Base-by-base conservation (phyloP, 2,888 invertebrate genomes). In the Mycalesis mineus region DNA sequence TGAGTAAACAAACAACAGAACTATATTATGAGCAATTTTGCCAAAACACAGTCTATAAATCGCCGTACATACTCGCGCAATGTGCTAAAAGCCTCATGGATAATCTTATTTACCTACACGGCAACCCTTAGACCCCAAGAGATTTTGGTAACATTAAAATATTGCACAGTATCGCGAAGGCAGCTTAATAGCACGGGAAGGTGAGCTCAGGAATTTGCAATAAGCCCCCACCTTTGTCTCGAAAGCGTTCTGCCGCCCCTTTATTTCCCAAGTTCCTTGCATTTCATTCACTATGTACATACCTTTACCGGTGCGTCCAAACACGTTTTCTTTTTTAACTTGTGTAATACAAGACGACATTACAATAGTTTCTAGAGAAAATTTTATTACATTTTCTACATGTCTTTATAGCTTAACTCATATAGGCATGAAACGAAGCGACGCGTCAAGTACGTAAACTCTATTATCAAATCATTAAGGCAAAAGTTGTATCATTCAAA, bases 191-290 rank as follows among this genome's bases (percentile, higher is more conserved):
- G 80, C 76, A 68, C 71, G 73, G 74, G 71, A 77, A 85, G 81
- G 84, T 84, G 83, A 81, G 75, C 78, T 73, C 61, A 69, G 83
- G 88, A 88, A 87, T 88, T 83, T 79, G 84, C 87, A 88, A 88
- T 88, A 88, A 87, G 80, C 82, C 73, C 72, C 72, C 72, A 81
- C 83, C 84, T 84, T 83, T 83, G 82, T 82, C 82, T 82, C 77
- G 69, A 73, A 75, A 75, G 74, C 73, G 70, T 68, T 68, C 65
- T 63, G 58, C 65, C 62, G 58, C 74, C 77, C 78, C 78, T 79
- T 72, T 84, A 82, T 82, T 82, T 80, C 77, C 79, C 73, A 78
- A 80, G 81, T 80, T 84, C 80, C 81, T 74, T 80, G 82, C 80
- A 83, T 83, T 85, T 82, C 78, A 78, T 76, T 74, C 77, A 74